Conservation (phyloP, 2,797 vertebrate genomes). For the Pangasius larnaudii region DNA sequence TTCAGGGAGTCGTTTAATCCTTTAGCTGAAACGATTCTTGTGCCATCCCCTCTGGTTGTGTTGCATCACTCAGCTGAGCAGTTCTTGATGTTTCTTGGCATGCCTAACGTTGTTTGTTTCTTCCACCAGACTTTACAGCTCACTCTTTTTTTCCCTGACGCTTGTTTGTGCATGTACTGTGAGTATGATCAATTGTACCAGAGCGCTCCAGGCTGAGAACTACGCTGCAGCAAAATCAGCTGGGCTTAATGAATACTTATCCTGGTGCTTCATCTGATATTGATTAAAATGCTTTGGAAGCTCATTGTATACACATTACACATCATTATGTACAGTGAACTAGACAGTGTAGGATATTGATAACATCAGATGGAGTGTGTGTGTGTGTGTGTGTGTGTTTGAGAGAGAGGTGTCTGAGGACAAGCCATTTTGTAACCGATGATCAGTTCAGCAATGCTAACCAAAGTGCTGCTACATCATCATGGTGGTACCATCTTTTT, state of each 20-base stretch:
- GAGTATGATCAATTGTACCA: background rate
- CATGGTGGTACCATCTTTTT: background rate
- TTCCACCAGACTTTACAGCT: background rate
- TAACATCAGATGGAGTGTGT: background rate
- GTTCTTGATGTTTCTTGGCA: conserved; percentile 8
- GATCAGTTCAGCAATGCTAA: conserved; percentile 1
- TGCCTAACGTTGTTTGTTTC: background rate
- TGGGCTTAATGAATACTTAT: background rate
- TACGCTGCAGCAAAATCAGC: background rate
- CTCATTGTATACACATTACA: background rate
- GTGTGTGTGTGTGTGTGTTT: background rate
- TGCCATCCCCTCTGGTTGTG: background rate
- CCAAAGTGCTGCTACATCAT: background rate
- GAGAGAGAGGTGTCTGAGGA: conserved; percentile 38
- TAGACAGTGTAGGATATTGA: conserved; percentile 10
- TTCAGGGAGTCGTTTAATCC: background rate
- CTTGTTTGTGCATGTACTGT: background rate
- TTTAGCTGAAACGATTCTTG: background rate
- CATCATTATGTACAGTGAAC: background rate
- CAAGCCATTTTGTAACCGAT: conserved; percentile 53
- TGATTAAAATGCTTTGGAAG: background rate
- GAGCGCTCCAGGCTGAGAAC: background rate
- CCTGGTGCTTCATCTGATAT: background rate
- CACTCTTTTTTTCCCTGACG: background rate
- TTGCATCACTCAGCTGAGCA: background rate